These are phyloP conservation scores for Drosophila pectinifera DNA, from an alignment of 1,140 invertebrate genomes.

Conservation along the genomic window DNA sequence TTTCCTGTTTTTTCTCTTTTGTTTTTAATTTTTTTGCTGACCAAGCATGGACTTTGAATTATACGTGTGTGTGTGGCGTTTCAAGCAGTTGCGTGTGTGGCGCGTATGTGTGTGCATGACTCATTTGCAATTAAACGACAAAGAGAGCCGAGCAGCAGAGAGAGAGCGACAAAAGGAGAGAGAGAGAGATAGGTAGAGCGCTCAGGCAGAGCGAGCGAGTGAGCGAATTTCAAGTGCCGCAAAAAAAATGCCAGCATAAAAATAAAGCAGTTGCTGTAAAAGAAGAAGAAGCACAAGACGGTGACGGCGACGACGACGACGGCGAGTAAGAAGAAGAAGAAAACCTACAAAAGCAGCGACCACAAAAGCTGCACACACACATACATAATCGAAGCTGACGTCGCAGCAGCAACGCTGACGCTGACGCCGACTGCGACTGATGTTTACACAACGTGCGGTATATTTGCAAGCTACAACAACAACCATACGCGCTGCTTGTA, in stretches of 20 bases:
- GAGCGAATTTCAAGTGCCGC: constrained; percentile 69
- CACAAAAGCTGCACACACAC: constrained; percentile 51
- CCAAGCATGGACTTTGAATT: constrained; percentile 72
- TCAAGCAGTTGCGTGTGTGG: constrained; percentile 34
- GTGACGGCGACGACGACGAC: constrained; percentile 9
- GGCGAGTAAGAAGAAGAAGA: constrained; percentile 40
- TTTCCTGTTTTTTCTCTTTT: constrained; percentile 9
- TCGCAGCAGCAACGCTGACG: constrained; percentile 26
- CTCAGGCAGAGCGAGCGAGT: constrained; percentile 17
- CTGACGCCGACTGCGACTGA: constrained; percentile 52
- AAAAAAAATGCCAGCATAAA: constrained; percentile 82
- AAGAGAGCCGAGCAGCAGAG: constrained; percentile 33
- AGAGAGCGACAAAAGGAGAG: not conserved
- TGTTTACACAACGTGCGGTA: constrained; percentile 78
- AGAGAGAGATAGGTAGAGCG: constrained; percentile 7
- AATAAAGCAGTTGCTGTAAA: constrained; percentile 67
- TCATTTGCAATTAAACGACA: constrained; percentile 81
- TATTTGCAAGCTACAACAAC: constrained; percentile 62
- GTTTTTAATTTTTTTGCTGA: constrained; percentile 33
- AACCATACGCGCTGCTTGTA: constrained; percentile 52
- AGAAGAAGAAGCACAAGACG: constrained; percentile 61
- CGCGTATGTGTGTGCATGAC: constrained; percentile 63
- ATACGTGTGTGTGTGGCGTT: constrained; percentile 30
- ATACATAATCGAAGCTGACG: constrained; percentile 10
- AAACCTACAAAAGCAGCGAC: constrained; percentile 64